Percentiles rank a stretch among this genome's conserved stretches.
These are phyloP conservation scores for Ammospiza nelsoni DNA, from an alignment of 2,113 vertebrate genomes.

Conservation along the genomic window DNA sequence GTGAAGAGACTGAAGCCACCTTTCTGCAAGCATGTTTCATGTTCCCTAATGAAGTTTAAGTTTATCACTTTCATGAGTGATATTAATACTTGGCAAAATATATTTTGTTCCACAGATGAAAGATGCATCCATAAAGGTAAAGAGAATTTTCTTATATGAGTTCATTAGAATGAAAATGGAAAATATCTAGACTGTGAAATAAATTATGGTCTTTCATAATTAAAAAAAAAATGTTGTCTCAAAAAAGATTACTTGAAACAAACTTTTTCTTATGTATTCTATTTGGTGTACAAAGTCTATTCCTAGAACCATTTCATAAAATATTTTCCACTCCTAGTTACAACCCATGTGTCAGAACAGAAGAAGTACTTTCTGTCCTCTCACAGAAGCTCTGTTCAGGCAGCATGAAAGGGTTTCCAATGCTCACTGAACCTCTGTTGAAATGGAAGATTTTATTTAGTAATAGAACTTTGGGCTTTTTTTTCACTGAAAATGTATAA, in stretches of 20 bases:
- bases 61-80: background rate
- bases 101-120: background rate
- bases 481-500: background rate
- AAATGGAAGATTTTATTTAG: background rate
- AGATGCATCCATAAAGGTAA: background rate
- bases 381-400: background rate
- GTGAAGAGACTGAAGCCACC: rapidly evolving
- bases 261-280: background rate
- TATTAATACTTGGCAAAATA: background rate
- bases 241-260: background rate
- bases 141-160: background rate
- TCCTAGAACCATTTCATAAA: background rate
- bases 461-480: background rate
- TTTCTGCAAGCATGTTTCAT: background rate
- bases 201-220: background rate
- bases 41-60: background rate
- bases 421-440: background rate
- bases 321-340: background rate
- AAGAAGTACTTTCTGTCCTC: background rate
- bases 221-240: background rate
- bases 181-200: background rate
- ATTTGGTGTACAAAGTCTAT: background rate
- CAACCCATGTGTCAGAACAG: background rate
- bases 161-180: background rate
- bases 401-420: rapidly evolving